These are phyloP conservation scores for Aphelinus certus DNA, from an alignment of 1,140 invertebrate species.

Conservation along the genomic window DNA sequence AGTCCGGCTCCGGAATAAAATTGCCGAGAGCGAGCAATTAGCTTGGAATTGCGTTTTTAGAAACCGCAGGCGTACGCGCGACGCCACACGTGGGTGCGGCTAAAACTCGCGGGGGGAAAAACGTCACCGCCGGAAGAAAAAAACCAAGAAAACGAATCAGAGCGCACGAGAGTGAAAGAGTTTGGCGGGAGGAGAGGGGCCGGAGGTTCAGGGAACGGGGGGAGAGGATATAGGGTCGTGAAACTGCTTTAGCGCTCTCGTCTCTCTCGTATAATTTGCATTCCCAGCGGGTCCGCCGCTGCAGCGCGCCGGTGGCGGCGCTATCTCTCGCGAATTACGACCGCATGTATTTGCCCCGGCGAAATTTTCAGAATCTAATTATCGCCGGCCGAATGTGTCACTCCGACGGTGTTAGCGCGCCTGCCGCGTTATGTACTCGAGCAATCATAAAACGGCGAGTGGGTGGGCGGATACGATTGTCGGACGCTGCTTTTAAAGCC, in stretches of 20 bases:
- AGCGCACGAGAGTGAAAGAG: not conserved
- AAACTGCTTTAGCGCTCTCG: constrained; percentile 7
- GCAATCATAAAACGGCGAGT: constrained; percentile 41
- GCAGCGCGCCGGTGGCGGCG: too few species aligned
- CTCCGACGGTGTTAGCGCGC: not conserved
- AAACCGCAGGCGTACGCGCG: too few species aligned
- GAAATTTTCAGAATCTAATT: constrained; percentile 29
- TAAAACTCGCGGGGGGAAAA: too few species aligned
- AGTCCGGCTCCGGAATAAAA: too few species aligned
- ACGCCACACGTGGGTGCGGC: too few species aligned
- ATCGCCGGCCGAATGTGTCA: constrained; percentile 5
- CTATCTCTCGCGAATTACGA: not conserved
- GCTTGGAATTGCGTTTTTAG: too few species aligned
- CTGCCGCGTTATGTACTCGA: constrained; percentile 9
- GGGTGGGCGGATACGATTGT: too few species aligned
- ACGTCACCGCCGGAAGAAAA: too few species aligned
- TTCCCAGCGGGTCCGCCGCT: not conserved
- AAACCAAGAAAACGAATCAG: not conserved
- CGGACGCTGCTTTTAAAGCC: constrained; percentile 37
- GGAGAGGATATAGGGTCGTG: not conserved
- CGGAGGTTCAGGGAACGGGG: not conserved
- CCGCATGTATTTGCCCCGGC: constrained; percentile 9
- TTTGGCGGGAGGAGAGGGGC: too few species aligned
- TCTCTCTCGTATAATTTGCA: constrained; percentile 5
- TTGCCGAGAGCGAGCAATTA: too few species aligned